Evolutionary conservation across 2,113 vertebrate genomes (phyloP).

Genomic region (Emydocephalus ijimae): DNA sequence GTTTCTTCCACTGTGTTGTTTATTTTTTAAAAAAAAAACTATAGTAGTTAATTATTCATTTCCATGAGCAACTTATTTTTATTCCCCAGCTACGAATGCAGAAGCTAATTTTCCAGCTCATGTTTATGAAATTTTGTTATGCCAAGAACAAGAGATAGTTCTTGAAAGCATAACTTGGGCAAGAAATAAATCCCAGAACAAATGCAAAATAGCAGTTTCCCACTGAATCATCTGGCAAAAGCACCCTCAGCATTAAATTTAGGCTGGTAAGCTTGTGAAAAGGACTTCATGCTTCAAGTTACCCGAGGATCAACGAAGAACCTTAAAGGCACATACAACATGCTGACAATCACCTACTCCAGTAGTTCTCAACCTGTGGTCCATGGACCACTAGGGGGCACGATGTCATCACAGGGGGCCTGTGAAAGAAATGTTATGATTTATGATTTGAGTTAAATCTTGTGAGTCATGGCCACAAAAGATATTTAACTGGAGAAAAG

Average conservation of each 20-base stretch:
- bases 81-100: not conserved
- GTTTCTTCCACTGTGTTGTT: not conserved
- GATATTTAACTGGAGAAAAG: not conserved
- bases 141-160: not conserved
- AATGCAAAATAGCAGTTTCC: not conserved
- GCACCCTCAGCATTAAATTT: slow-evolving; percentile 21
- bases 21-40: not conserved
- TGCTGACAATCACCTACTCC: not conserved
- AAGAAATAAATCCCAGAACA: slow-evolving; percentile 20
- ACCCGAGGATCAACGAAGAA: slow-evolving; percentile 6
- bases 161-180: slow-evolving; percentile 33
- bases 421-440: not conserved
- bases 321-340: not conserved
- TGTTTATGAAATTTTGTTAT: not conserved
- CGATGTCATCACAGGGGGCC: not conserved
- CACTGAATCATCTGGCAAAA: not conserved
- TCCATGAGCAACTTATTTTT: not conserved
- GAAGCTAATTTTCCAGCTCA: slow-evolving; percentile 5
- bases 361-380: not conserved
- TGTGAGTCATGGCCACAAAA: not conserved
- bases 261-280: slow-evolving; percentile 42
- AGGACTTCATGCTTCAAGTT: not conserved
- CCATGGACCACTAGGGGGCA: not conserved
- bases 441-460: not conserved
- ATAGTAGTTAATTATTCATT: not conserved